A percentile compares a stretch with the other conserved stretches of the same genome.
phyloP scores from a whole-genome alignment of 2,113 vertebrate species.

The Pteruthius melanotis region DNA sequence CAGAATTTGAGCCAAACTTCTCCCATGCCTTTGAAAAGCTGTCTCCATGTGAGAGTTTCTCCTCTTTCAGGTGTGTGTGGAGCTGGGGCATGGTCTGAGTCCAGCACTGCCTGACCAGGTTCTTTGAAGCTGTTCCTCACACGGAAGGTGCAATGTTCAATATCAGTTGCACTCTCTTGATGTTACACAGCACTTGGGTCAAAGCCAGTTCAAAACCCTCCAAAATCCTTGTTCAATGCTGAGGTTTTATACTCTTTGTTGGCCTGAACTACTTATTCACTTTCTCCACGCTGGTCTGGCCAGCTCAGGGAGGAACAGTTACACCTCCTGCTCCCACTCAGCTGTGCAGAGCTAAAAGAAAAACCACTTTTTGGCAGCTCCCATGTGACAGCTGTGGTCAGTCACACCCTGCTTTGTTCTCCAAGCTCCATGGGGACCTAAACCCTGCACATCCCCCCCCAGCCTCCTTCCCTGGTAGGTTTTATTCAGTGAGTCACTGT shows the following conservation, averaged over 20 bases:
- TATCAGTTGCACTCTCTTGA: not conserved
- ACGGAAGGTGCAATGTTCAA: rapidly evolving
- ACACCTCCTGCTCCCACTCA: not conserved
- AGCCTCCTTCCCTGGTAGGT: rapidly evolving
- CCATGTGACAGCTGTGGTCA: not conserved
- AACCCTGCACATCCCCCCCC: not conserved
- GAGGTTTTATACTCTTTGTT: not conserved
- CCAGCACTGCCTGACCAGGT: not conserved
- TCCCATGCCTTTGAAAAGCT: not conserved
- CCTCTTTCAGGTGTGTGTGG: not conserved
- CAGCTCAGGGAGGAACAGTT: not conserved
- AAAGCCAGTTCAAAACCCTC: not conserved
- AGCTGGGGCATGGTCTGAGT: rapidly evolving
- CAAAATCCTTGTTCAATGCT: not conserved
- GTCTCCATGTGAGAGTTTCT: not conserved
- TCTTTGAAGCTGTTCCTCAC: not conserved
- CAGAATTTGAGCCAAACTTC: not conserved
- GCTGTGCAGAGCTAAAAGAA: not conserved
- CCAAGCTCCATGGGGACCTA: not conserved
- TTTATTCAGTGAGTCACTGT: not conserved
- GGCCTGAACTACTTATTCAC: not conserved
- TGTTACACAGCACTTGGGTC: too few species aligned
- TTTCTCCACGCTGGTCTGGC: not conserved
- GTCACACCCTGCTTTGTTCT: too few species aligned
- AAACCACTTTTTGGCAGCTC: not conserved